Conservation (phyloP, 1,140 invertebrate species). For the Artemia franciscana region DNA sequence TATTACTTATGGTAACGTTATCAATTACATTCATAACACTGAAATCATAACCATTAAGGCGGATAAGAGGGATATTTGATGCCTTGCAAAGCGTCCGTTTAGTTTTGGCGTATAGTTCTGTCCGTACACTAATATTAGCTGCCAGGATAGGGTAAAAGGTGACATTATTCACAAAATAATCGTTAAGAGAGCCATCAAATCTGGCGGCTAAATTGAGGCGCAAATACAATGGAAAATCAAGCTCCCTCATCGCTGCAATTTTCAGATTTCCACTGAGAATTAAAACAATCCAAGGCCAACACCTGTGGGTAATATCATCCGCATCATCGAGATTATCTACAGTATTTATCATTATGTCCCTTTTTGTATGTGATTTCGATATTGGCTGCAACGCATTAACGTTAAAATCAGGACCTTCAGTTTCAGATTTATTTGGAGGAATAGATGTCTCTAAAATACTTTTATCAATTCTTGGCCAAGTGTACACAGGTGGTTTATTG, state of each 20-base stretch:
- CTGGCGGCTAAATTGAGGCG: slow-evolving; percentile 20
- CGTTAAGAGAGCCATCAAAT: slow-evolving; percentile 10
- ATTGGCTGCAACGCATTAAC: too few relatives aligned
- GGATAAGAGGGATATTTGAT: neutral
- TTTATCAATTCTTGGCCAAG: too few relatives aligned
- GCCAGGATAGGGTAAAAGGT: neutral
- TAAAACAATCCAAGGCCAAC: slow-evolving; percentile 11
- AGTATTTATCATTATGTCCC: too few relatives aligned
- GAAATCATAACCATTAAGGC: neutral
- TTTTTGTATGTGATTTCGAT: too few relatives aligned
- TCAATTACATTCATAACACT: neutral
- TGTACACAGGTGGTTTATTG: too few relatives aligned
- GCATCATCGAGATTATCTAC: too few relatives aligned
- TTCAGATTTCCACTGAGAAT: slow-evolving; percentile 18
- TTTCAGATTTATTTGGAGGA: too few relatives aligned
- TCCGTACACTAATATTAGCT: neutral
- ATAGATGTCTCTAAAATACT: too few relatives aligned
- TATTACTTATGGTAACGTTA: too few relatives aligned
- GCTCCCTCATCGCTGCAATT: slow-evolving; percentile 16
- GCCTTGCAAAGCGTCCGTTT: neutral
- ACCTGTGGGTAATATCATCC: too few relatives aligned
- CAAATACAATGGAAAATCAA: slow-evolving; percentile 19
- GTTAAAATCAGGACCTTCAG: too few relatives aligned
- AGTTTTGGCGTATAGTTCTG: neutral
- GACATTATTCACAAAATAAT: neutral